Evolutionary conservation across 2,113 vertebrate genomes (phyloP).

Genomic region (Cynocephalus volans): DNA sequence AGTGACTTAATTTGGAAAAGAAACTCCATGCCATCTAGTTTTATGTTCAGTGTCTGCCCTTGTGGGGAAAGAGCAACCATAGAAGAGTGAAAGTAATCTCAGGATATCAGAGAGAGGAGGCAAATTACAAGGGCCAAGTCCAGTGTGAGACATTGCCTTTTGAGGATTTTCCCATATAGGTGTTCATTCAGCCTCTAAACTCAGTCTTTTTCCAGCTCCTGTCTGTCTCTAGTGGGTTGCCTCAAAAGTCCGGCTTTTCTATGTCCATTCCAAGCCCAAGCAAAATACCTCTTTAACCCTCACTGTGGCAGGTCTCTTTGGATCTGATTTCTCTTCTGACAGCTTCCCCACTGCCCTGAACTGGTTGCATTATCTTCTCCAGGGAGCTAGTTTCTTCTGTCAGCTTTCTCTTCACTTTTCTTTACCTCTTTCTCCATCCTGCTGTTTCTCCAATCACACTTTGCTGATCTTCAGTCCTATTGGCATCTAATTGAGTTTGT

Average conservation of each 20-base stretch:
- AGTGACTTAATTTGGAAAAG: neutral
- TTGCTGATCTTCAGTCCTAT: neutral
- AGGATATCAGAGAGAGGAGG: neutral
- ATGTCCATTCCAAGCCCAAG: neutral
- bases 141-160: neutral
- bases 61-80: neutral
- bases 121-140: neutral
- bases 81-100: neutral
- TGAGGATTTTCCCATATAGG: neutral
- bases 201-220: neutral
- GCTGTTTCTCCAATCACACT: neutral
- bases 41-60: neutral
- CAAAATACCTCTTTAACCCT: neutral
- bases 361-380: neutral
- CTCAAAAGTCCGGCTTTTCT: slow-evolving; percentile 9
- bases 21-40: neutral
- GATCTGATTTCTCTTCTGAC: slow-evolving; percentile 42
- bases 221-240: neutral
- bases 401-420: slow-evolving; percentile 52
- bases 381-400: neutral
- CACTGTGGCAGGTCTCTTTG: neutral
- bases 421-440: slow-evolving; percentile 41
- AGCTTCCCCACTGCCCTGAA: neutral
- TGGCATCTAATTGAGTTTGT: neutral
- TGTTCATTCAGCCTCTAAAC: neutral